Percentiles rank a stretch among this genome's conserved stretches.
phyloP scores from a whole-genome alignment of 2,888 invertebrate genomes.

The Villa cingulata region DNA sequence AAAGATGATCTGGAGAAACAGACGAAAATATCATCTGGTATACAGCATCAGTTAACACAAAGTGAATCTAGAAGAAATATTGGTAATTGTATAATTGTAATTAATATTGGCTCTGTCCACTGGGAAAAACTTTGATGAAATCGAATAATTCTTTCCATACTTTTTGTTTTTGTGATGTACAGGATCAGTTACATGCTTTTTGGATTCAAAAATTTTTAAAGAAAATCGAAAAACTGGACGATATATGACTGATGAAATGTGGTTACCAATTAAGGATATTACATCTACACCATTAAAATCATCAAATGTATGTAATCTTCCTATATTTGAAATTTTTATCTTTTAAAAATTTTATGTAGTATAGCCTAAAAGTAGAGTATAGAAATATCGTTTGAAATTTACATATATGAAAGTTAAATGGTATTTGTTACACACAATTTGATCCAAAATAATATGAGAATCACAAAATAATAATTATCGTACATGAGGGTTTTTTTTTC shows the following conservation, averaged over 20 bases:
- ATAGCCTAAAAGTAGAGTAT: no score
- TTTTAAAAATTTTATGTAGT: no score
- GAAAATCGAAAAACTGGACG: slow-evolving; percentile 23
- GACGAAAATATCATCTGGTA: slow-evolving; percentile 2
- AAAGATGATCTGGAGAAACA: slow-evolving; percentile 12
- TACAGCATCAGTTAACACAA: slow-evolving; percentile 21
- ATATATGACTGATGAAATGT: slow-evolving; percentile 31
- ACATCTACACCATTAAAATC: slow-evolving; percentile 9
- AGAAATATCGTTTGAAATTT: no score
- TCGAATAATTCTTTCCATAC: no score
- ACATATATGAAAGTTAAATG: no score
- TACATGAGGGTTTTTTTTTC: no score
- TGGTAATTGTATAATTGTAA: slow-evolving; percentile 19
- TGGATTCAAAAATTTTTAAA: slow-evolving; percentile 33
- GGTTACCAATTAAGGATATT: slow-evolving; percentile 35
- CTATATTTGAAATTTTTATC: no score
- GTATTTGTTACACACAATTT: no score
- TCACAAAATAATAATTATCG: no score
- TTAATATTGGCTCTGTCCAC: background rate
- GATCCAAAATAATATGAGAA: no score
- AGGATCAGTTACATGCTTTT: slow-evolving; percentile 37
- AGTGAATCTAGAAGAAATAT: slow-evolving; percentile 34
- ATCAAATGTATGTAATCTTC: background rate
- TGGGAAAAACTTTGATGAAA: no score
- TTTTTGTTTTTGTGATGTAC: no score